Conservation (phyloP, 2,888 invertebrate genomes). For the Gastrophysa polygoni region DNA sequence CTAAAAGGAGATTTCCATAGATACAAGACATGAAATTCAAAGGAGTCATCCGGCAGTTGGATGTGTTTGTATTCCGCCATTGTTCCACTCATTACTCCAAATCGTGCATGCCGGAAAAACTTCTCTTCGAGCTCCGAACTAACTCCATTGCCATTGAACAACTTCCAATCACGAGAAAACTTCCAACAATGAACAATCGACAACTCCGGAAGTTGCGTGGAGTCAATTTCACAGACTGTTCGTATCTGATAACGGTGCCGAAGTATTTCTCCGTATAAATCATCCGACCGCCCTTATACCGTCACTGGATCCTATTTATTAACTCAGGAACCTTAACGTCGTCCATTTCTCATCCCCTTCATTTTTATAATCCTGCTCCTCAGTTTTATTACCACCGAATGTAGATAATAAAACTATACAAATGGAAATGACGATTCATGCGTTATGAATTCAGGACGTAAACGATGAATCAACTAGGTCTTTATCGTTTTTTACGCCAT, state of each 20-base stretch:
- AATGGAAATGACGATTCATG: conserved; percentile 30
- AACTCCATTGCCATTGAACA: neutral
- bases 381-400: conserved; percentile 29
- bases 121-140: neutral
- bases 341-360: conserved; percentile 48
- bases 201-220: conserved; percentile 4
- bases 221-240: conserved; percentile 8
- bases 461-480: neutral
- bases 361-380: conserved; percentile 39
- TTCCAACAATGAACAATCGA: conserved; percentile 9
- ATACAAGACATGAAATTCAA: neutral
- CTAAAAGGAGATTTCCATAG: neutral
- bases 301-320: conserved; percentile 49
- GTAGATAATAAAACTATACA: conserved; percentile 28
- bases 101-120: neutral
- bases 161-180: neutral
- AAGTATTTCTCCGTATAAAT: conserved; percentile 44
- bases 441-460: neutral
- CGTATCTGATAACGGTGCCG: conserved; percentile 29
- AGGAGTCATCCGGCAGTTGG: neutral
- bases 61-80: neutral
- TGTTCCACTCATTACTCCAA: neutral
- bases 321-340: conserved; percentile 41
- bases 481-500: neutral
- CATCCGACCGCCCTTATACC: conserved; percentile 42